Base-by-base conservation (phyloP, 1,140 invertebrate genomes). In the Euura lappo region DNA sequence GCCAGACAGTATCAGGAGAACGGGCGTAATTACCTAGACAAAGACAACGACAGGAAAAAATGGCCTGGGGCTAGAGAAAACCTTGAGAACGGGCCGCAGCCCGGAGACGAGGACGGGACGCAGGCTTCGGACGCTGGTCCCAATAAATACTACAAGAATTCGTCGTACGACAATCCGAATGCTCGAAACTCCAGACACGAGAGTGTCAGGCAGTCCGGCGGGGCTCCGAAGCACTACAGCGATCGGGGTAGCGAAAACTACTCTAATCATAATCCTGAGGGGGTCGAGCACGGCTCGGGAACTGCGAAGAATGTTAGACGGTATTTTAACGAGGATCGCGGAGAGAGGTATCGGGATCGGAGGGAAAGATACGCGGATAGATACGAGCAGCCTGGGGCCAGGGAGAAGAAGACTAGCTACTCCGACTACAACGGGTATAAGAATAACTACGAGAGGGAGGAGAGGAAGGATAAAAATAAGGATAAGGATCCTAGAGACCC, bases 401-500 rank as follows among this genome's bases (percentile, higher is more conserved):
- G 66, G 71, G 78, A 80, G 8, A 79, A 69, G 65, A 79, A 68
- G 42, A 76, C 71, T 68, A 77, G 72, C 67, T 77, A 79, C 45
- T 69, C 77, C 11, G 72, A 76, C 6, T 70, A 73, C 68, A 76
- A 72, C 68, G 74, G 70, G 65, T 73, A 73, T 44, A n/a, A 65
- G 45, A 46, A 73, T 73, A 66, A 77, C 66, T 70, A 71, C 6
- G 45, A 71, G 13, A 44, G 76, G 51, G 45, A 78, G 66, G 73
- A 80, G n/a, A 81, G 76, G 70, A 76, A 76, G n/a, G 75, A 76
- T 7, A 76, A 68, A 75, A 80, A 81, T 68, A 77, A 70, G 72
- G 77, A 75, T 71, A 79, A 70, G 76, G 82, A 77, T 13, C 80
- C 84, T 7, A 81, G 78, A 47, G 79, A 79, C 10, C 6, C 73